A percentile compares a stretch with the other conserved stretches of the same genome.
These are phyloP conservation scores for Chymomyza fuscimana DNA, from an alignment of 2,888 invertebrate species.

Conservation along the genomic window DNA sequence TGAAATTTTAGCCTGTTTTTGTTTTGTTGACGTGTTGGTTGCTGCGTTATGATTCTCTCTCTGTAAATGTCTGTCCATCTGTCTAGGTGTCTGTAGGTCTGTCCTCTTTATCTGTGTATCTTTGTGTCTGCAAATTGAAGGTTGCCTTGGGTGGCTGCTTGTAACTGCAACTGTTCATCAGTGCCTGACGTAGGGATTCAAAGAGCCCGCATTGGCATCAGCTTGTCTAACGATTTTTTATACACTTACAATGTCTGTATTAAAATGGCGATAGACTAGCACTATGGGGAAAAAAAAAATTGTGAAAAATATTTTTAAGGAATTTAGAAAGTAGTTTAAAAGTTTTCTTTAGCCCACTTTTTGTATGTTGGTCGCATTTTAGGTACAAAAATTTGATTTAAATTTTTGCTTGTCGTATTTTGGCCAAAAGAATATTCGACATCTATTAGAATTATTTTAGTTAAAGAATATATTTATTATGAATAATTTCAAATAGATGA, in stretches of 20 bases:
- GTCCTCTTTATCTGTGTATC: neutral
- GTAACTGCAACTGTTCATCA: neutral
- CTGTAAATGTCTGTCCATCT: neutral
- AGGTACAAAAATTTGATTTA: too few relatives aligned
- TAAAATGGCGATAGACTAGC: too few relatives aligned
- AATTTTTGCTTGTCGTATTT: too few relatives aligned
- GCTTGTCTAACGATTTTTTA: neutral
- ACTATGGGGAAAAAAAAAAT: too few relatives aligned
- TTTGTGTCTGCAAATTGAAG: neutral
- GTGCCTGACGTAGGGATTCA: neutral
- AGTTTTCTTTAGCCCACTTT: too few relatives aligned
- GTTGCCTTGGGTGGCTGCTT: neutral
- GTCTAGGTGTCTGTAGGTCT: neutral
- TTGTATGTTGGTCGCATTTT: too few relatives aligned
- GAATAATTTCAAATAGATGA: too few relatives aligned
- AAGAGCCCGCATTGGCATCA: neutral
- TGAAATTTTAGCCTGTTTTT: constrained; percentile 41
- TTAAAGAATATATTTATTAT: too few relatives aligned
- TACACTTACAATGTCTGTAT: neutral
- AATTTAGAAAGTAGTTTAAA: too few relatives aligned
- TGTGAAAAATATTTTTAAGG: too few relatives aligned
- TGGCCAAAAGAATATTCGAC: too few relatives aligned
- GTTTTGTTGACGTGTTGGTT: constrained; percentile 15
- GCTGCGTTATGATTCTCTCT: neutral
- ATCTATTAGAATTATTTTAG: too few relatives aligned